phyloP scores from a whole-genome alignment of 2,797 vertebrate species.

The Ctenopoma multispine region DNA sequence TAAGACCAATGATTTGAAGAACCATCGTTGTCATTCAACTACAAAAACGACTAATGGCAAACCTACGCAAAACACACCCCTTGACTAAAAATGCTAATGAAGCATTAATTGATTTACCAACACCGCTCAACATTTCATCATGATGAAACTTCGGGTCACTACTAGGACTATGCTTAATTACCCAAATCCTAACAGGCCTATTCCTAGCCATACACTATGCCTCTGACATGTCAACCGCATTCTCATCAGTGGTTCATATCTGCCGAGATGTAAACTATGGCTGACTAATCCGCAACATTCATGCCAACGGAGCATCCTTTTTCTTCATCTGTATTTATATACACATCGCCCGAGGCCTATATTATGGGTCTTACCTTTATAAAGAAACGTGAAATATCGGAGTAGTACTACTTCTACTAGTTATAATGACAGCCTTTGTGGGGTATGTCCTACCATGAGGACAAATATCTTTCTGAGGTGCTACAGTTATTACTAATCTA shows the following conservation, averaged over 20 bases:
- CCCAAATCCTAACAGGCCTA: conserved; percentile 25
- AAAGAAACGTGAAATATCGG: conserved; percentile 72
- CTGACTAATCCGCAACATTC: conserved; percentile 41
- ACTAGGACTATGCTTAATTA: not conserved
- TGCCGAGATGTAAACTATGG: conserved; percentile 67
- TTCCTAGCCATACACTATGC: conserved; percentile 70
- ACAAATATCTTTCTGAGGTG: conserved; percentile 75
- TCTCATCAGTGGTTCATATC: conserved; percentile 46
- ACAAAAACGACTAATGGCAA: conserved; percentile 66
- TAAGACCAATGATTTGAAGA: conserved; percentile 68
- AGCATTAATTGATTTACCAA: conserved; percentile 35
- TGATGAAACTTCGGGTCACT: conserved; percentile 76
- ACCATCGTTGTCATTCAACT: conserved; percentile 76
- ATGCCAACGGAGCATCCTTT: conserved; percentile 62
- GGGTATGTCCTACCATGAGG: conserved; percentile 66
- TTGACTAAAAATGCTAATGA: conserved; percentile 58
- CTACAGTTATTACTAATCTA: conserved; percentile 56
- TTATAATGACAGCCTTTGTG: conserved; percentile 68
- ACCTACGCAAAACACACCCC: conserved; percentile 63
- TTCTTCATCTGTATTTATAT: conserved; percentile 72
- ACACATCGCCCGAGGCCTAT: conserved; percentile 39
- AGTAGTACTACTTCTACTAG: accelerated
- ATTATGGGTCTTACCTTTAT: conserved; percentile 41
- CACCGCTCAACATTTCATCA: conserved; percentile 41
- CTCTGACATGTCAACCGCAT: conserved; percentile 41